Conservation (phyloP, 2,797 vertebrate genomes). For the Antennarius maculatus region DNA sequence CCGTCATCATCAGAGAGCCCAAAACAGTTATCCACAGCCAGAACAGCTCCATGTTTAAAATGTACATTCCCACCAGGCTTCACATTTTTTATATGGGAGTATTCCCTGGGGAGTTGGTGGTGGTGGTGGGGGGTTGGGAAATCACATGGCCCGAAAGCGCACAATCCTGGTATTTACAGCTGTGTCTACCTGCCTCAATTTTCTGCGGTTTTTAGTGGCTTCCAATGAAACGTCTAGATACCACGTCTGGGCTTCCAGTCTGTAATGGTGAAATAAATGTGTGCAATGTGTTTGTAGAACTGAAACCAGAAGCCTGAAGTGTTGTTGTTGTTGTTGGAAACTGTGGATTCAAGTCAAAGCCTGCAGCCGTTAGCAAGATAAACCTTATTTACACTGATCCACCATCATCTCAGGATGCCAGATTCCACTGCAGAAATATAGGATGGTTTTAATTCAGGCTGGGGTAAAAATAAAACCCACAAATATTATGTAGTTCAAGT, state of each 20-base stretch:
- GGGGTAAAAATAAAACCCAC: constrained; percentile 1
- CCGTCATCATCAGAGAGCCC: constrained; percentile 50
- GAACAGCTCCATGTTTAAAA: constrained; percentile 65
- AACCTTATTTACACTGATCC: constrained; percentile 1
- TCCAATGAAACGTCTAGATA: constrained; percentile 40
- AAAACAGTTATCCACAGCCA: constrained; percentile 52
- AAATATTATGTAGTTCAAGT: constrained; percentile 1
- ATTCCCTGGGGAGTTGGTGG: too few relatives aligned
- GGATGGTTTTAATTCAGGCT: neutral
- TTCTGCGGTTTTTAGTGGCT: too few relatives aligned
- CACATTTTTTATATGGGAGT: constrained; percentile 56
- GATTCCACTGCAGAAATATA: too few relatives aligned
- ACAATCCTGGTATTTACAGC: constrained; percentile 41
- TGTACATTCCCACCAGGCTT: constrained; percentile 33
- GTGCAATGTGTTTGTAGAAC: constrained; percentile 13
- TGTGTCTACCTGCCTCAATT: constrained; percentile 46
- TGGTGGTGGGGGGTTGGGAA: constrained; percentile 35
- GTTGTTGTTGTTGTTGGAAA: constrained; percentile 19
- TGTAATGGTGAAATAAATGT: constrained; percentile 30
- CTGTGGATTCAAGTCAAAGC: constrained; percentile 33
- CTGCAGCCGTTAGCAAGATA: constrained; percentile 23
- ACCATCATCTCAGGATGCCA: too few relatives aligned
- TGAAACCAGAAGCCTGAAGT: constrained; percentile 9
- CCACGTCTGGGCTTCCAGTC: constrained; percentile 55
- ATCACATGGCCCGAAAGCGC: constrained; percentile 51